Conservation (phyloP, 2,113 vertebrate genomes). For the Megaceryle maxima region DNA sequence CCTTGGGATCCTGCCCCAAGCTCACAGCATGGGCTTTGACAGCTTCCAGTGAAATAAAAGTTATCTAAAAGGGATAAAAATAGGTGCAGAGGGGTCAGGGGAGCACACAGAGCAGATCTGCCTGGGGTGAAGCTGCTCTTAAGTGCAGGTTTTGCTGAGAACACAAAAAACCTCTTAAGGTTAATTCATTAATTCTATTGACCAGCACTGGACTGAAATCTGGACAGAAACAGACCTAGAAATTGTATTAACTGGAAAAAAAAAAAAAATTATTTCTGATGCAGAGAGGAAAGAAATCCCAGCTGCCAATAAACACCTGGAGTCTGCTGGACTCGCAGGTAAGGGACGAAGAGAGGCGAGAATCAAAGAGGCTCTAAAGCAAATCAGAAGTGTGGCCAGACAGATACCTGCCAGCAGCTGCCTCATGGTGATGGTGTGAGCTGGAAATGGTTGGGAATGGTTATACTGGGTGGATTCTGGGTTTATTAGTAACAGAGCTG, state of each 20-base stretch:
- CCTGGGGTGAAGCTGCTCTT: neutral
- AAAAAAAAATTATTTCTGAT: neutral
- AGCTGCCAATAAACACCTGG: neutral
- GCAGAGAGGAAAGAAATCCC: neutral
- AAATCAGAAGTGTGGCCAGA: neutral
- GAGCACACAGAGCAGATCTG: accelerated
- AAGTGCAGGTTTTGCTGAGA: neutral
- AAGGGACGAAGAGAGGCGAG: neutral
- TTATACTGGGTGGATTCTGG: neutral
- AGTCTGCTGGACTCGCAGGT: neutral
- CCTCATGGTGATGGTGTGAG: accelerated
- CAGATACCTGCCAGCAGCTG: neutral
- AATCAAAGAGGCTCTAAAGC: neutral
- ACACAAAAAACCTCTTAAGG: neutral
- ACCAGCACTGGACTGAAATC: neutral
- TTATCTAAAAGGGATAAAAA: neutral
- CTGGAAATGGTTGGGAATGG: neutral
- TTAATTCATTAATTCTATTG: neutral
- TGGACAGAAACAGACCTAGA: neutral
- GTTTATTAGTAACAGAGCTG: neutral
- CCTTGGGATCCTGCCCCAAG: neutral
- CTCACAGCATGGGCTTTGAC: neutral
- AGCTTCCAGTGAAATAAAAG: neutral
- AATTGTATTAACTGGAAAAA: neutral
- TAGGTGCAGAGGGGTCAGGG: neutral